Conservation (phyloP, 1,140 invertebrate genomes). For the Ostrea edulis region DNA sequence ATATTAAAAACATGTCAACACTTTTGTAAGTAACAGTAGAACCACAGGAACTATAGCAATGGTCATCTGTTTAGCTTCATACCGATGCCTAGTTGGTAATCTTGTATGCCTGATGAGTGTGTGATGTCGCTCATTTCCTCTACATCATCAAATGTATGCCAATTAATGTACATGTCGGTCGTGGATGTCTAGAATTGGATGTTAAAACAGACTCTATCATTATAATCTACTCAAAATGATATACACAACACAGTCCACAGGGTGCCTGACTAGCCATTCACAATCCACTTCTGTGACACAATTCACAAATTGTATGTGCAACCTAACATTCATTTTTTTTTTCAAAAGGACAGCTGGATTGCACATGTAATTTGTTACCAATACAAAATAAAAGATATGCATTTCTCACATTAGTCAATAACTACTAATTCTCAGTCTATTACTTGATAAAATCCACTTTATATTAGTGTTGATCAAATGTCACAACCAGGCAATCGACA, state of each 20-base stretch:
- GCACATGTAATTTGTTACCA: no score
- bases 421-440: not conserved
- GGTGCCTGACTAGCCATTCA: no score
- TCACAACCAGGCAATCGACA: not conserved
- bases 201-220: not conserved
- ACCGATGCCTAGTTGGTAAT: slow-evolving; percentile 63
- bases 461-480: not conserved
- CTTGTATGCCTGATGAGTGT: slow-evolving; percentile 57
- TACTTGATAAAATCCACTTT: not conserved
- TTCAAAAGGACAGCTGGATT: no score
- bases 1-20: not conserved
- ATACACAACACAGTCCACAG: no score
- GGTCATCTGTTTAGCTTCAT: not conserved
- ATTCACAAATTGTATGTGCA: no score
- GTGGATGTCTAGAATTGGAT: slow-evolving; percentile 54
- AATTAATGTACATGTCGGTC: slow-evolving; percentile 58
- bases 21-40: not conserved
- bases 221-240: no score
- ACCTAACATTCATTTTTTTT: no score
- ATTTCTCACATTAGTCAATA: no score
- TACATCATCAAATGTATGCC: slow-evolving; percentile 63
- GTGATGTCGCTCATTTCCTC: slow-evolving; percentile 51
- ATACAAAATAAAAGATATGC: no score
- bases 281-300: no score
- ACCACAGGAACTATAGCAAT: not conserved